Conservation (phyloP, 2,797 vertebrate species). For the Clamator glandarius region DNA sequence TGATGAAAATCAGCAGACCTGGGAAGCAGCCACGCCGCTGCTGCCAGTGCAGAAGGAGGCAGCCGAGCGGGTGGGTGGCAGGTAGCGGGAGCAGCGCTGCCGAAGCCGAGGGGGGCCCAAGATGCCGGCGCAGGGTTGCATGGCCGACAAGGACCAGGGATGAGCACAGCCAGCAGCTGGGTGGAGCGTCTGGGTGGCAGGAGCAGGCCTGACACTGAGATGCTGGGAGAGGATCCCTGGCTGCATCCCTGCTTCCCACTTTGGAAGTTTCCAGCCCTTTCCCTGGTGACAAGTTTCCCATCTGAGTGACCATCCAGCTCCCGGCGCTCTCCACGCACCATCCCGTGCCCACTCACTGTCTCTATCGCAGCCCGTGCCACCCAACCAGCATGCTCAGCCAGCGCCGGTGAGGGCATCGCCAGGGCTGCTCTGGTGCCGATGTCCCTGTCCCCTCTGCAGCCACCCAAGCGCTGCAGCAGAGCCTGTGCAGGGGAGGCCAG, state of each 20-base stretch:
- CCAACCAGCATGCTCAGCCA: background rate
- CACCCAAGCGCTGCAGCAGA: background rate
- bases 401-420: background rate
- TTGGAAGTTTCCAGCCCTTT: slow-evolving; percentile 47
- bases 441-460: slow-evolving; percentile 24
- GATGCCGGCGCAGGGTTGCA: accelerated
- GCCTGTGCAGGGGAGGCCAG: background rate
- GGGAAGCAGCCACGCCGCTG: background rate
- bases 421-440: background rate
- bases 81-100: background rate
- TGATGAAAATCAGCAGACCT: slow-evolving; percentile 35
- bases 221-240: background rate
- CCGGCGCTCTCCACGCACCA: background rate
- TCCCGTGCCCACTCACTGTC: accelerated
- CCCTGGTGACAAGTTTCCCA: background rate
- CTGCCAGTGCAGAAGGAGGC: background rate
- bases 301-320: background rate
- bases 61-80: background rate
- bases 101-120: background rate
- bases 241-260: background rate
- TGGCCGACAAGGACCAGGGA: background rate
- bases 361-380: accelerated
- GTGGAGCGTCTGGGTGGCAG: background rate
- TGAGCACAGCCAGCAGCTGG: background rate
- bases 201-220: slow-evolving; percentile 11